Base-by-base conservation (phyloP, 2,113 vertebrate species). In the Macquaria ambigua region DNA sequence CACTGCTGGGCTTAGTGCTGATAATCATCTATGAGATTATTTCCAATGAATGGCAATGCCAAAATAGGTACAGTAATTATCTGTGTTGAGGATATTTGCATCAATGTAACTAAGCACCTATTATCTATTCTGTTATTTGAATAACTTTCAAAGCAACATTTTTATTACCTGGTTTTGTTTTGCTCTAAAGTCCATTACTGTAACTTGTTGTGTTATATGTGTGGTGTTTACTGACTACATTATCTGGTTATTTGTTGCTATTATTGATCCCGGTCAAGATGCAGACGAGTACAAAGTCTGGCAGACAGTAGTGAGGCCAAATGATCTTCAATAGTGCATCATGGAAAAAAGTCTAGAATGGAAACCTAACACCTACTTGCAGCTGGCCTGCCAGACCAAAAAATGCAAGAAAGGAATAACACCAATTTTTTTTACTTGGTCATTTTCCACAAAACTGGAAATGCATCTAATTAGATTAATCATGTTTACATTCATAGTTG, bases 331-430 rank as follows among this genome's bases (percentile, higher is more conserved):
- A 66, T 43, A 39, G 68, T 28, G 31, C 76, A 89, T 93, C 77
- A 85, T 85, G 90, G 84, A 82, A 90, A 83, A 77, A 53, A 69
- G 59, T 48, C 75, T 64, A 50, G 76, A 82, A 75, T 85, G 50
- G 83, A 93, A 89, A 93, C 71, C 31, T 58, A 82, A 90, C 43
- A 88, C 89, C 72, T 64, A 43, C 72, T 77, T 66, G 64, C 25
- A 50, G 18, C 41, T 59, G 43, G 61, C 34, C 53, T 70, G 31
- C 10, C 10, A 48, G 46, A 84, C 21, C 34, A 82, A 48, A 10
- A 78, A 66, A 69, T 31, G 31, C 6, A 70, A 77, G 41, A 61
- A 12, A 50, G 58, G 63, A 83, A 72, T 59, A 21, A 21, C 8
- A 31, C 3, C 4, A 39, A 25, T 53, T 50, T 67, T 73, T 15